Conservation (phyloP, 30 jellyfish, hydroid and myxozoan genomes). For the Morbakka virulenta region DNA sequence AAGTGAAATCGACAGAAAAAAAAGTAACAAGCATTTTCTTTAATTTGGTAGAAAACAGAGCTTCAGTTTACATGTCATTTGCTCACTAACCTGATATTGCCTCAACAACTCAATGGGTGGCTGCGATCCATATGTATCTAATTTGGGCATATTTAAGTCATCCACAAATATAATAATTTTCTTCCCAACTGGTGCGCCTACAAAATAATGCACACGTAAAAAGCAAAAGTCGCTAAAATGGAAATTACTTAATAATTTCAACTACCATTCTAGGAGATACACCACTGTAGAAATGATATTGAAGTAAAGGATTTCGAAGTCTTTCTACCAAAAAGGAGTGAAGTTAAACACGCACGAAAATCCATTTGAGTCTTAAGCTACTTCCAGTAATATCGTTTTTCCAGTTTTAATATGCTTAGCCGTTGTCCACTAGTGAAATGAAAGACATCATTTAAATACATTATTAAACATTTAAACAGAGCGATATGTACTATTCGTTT, state of each 20-base stretch:
- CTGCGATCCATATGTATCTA: constrained; percentile 91
- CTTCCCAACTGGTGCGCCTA: constrained; percentile 97
- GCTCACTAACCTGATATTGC: constrained; percentile 79
- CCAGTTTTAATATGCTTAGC: too few relatives aligned
- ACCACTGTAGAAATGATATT: too few relatives aligned
- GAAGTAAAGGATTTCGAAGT: neutral
- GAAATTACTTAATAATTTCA: neutral
- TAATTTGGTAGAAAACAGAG: too few relatives aligned
- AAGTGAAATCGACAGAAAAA: neutral
- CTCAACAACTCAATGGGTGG: constrained; percentile 92
- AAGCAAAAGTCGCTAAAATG: neutral
- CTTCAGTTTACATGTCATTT: neutral
- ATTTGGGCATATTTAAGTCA: constrained; percentile 92
- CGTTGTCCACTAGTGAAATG: too few relatives aligned
- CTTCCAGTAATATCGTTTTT: too few relatives aligned
- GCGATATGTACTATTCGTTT: too few relatives aligned
- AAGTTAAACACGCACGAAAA: too few relatives aligned
- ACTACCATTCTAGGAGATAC: neutral
- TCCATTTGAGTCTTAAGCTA: too few relatives aligned
- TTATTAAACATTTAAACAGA: too few relatives aligned
- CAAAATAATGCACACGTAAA: too few relatives aligned
- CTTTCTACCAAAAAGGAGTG: neutral
- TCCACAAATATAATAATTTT: constrained; percentile 80
- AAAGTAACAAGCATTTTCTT: neutral
- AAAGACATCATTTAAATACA: too few relatives aligned